Base-by-base conservation (phyloP, 2,888 invertebrate genomes). In the Drosophila hawaiiensis region DNA sequence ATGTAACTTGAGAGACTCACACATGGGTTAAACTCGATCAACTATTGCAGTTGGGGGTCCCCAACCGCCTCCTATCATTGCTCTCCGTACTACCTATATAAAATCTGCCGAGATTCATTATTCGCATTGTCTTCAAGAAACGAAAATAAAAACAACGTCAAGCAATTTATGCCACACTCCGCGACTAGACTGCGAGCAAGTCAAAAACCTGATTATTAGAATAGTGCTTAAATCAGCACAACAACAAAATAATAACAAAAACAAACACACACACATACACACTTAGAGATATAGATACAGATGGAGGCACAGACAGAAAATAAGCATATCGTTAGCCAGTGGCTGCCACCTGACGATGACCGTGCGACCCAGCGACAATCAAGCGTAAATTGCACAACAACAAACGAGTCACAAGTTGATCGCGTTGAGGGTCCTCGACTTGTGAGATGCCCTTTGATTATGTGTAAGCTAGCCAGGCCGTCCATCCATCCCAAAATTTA, bases 191-290 rank as follows among this genome's bases (percentile, higher is more conserved):
- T n/a, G 58, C 64, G 59, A 64, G 58, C 81, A 65, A 80, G 68
- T 78, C 68, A 73, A 83, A 82, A 82, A 82, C 82, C 82, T 80
- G 82, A 83, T 82, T 83, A 73, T 82, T 83, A 78, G 74, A 82
- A 78, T 72, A 83, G 68, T 80, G 67, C 68, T 73, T 82, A 80
- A 77, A 74, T 70, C 61, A 64, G 72, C 68, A 60, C 37, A 62
- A 55, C 37, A 68, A 37, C 12, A 53, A 28, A 71, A 65, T 37
- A 65, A n/a, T 29, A 65, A 67, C 43, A 69, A 63, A 58, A 41
- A 39, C 55, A 79, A 52, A 67, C n/a, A 52, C 22, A 69, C 28
- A 60, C 49, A 50, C 9, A 28, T 9, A 31, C 14, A 53, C 22
- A 47, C 1, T 63, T 19, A 29, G 12, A 41, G 16, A 41, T 22